These are phyloP conservation scores for Torymus tubicola DNA, from an alignment of 2,888 invertebrate species.

Conservation along the genomic window DNA sequence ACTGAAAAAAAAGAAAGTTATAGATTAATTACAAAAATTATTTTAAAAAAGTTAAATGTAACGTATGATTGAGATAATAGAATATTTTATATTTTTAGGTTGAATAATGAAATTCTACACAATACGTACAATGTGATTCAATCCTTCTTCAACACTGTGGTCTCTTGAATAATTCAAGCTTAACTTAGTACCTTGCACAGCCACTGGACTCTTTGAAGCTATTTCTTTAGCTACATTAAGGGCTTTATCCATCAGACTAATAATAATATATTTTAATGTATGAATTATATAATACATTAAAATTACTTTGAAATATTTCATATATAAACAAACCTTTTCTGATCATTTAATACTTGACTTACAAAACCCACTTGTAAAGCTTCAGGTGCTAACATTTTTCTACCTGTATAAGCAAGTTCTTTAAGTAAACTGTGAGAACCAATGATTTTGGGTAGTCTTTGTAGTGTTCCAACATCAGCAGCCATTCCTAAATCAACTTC, in stretches of 20 bases:
- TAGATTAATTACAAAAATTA: conserved; percentile 53
- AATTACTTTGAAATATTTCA: background rate
- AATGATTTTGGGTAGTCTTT: conserved; percentile 92
- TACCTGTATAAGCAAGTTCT: conserved; percentile 92
- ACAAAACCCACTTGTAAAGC: conserved; percentile 90
- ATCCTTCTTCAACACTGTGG: conserved; percentile 89
- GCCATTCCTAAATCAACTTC: conserved; percentile 93
- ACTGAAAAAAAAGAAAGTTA: conserved; percentile 79
- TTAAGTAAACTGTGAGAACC: conserved; percentile 91
- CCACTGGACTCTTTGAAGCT: conserved; percentile 94
- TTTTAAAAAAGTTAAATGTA: background rate
- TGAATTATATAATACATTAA: background rate
- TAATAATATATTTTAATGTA: background rate
- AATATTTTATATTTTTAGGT: conserved; percentile 65
- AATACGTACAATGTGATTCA: conserved; percentile 91
- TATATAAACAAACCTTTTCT: conserved; percentile 79
- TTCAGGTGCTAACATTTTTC: conserved; percentile 88
- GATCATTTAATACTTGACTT: conserved; percentile 84
- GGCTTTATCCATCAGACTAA: conserved; percentile 83
- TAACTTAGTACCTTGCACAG: conserved; percentile 93
- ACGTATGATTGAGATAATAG: conserved; percentile 37
- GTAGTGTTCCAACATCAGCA: conserved; percentile 96
- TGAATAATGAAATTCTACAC: conserved; percentile 59
- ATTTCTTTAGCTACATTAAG: conserved; percentile 87
- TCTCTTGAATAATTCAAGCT: conserved; percentile 91